These are phyloP conservation scores for Acinonyx jubatus DNA, from an alignment of 2,113 vertebrate genomes.

Conservation along the genomic window DNA sequence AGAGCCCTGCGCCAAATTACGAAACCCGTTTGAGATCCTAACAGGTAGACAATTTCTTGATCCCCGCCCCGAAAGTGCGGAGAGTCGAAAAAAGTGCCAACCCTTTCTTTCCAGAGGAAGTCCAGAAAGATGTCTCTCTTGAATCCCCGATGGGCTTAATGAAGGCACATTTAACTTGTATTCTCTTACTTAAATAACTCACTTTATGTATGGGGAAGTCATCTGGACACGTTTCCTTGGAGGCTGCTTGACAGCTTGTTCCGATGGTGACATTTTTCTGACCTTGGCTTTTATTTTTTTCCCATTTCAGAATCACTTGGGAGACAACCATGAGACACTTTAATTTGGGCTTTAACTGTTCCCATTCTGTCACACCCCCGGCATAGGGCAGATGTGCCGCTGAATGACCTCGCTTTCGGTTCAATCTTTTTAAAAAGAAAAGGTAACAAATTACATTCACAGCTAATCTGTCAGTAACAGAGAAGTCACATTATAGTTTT, in stretches of 20 bases:
- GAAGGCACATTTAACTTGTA: not conserved
- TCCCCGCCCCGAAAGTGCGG: not conserved
- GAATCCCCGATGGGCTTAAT: not conserved
- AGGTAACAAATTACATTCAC: not conserved
- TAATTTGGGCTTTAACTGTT: conserved; percentile 68
- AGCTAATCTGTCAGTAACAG: conserved; percentile 48
- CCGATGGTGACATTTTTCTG: conserved; percentile 46
- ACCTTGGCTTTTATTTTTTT: conserved; percentile 67
- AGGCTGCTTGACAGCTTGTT: conserved; percentile 61
- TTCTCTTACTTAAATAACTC: not conserved
- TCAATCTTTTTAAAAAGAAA: conserved; percentile 45
- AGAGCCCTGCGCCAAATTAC: not conserved
- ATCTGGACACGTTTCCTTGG: conserved; percentile 9
- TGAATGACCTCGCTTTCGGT: conserved; percentile 32
- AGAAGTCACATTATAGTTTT: not conserved
- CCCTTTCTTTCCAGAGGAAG: not conserved
- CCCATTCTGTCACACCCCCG: conserved; percentile 69
- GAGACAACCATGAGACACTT: conserved; percentile 59
- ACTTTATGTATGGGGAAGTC: conserved; percentile 20
- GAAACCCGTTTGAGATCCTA: not conserved
- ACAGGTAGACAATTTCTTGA: not conserved
- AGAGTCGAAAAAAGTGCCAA: not conserved
- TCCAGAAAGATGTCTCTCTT: not conserved
- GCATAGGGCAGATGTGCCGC: not conserved
- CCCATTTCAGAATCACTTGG: conserved; percentile 45